Evolutionary conservation across 2,888 invertebrate genomes (phyloP).

Genomic region (Nipponacmea schrenckii): DNA sequence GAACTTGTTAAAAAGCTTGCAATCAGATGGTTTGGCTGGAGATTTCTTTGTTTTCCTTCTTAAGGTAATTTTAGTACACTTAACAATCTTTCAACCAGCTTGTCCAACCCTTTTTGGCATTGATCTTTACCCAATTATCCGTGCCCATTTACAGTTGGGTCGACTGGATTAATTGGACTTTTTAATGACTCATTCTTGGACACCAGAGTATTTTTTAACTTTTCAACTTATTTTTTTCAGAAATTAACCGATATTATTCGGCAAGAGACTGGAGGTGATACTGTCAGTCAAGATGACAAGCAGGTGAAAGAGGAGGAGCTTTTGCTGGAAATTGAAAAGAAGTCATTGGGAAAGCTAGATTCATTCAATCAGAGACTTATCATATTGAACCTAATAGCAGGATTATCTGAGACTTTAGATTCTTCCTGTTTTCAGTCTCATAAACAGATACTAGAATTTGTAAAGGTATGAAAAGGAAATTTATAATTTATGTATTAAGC

Average conservation of each 20-base stretch:
- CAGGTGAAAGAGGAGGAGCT: conserved; percentile 22
- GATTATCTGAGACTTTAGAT: conserved; percentile 57
- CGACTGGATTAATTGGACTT: too few species aligned
- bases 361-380: conserved; percentile 26
- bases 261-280: conserved; percentile 20
- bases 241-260: conserved; percentile 45
- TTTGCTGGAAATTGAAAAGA: conserved; percentile 32
- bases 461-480: conserved; percentile 44
- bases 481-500: neutral
- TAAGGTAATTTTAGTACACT: conserved; percentile 29
- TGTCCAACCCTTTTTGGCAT: too few species aligned
- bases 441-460: conserved; percentile 57
- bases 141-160: too few species aligned
- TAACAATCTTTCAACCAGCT: neutral
- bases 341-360: conserved; percentile 16
- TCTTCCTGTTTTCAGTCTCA: conserved; percentile 52
- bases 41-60: conserved; percentile 54
- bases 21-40: conserved; percentile 46
- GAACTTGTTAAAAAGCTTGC: conserved; percentile 41
- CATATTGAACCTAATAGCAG: conserved; percentile 52
- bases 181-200: too few species aligned
- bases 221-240: conserved; percentile 27
- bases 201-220: too few species aligned
- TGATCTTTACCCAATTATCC: too few species aligned
- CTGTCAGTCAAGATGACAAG: neutral